Conservation (phyloP, 2,797 vertebrate genomes). For the Microctenopoma stevenorrisi region DNA sequence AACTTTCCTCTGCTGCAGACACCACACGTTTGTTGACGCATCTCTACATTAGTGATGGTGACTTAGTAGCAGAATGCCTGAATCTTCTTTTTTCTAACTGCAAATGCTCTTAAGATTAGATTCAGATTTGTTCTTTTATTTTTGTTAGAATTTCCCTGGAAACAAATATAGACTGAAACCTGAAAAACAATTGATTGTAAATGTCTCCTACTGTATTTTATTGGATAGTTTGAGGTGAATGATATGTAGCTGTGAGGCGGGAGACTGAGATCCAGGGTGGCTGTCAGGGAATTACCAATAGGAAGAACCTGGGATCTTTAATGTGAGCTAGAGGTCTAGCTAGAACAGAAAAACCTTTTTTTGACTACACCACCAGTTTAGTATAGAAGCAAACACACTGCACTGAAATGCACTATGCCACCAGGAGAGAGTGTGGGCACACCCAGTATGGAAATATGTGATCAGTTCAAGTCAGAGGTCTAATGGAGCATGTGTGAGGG, state of each 20-base stretch:
- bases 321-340: conserved; percentile 5
- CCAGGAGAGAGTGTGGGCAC: conserved; percentile 25
- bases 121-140: no score
- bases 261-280: conserved; percentile 16
- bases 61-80: no score
- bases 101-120: no score
- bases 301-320: no score
- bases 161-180: no score
- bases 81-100: no score
- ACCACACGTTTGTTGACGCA: neutral
- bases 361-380: conserved; percentile 26
- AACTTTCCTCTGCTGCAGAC: no score
- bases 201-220: no score
- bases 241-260: no score
- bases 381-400: conserved; percentile 20
- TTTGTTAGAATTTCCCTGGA: no score
- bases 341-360: conserved; percentile 32
- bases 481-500: conserved; percentile 36
- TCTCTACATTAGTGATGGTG: neutral
- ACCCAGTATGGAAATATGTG: conserved; percentile 14
- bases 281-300: neutral
- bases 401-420: conserved; percentile 50
- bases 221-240: no score
- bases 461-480: conserved; percentile 41
- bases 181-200: no score